Evolutionary conservation across 2,888 invertebrate species (phyloP), one percentile per base, ranked within the genome.

Genomic region (Selenia dentaria): DNA sequence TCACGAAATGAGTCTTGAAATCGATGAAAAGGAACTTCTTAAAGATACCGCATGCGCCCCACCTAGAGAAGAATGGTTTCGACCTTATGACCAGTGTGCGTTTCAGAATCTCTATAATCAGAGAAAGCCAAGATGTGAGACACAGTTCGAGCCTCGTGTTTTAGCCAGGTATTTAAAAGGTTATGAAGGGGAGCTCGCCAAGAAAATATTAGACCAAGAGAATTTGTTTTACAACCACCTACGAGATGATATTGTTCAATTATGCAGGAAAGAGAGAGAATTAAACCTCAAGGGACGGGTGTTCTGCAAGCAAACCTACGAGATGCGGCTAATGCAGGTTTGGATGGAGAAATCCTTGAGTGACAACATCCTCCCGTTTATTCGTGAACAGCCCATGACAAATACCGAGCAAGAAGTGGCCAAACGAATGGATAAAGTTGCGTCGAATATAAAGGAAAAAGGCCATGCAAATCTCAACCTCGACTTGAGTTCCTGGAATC

Each of bases 331-430:
- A 3, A 27, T 36, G 27, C 27, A 36, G 10, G 36, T 36, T 1
- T 36, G 36, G 27, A 16, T 36, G 27, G 36, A 36, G 8, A 36
- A 36, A 6, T 18, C 36, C 1, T n/a, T 36, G 2, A 36, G 36
- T 28, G 36, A 36, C 6, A 36, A 36, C 8, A 6, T 36, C 2
- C 27, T 36, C 1, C 36, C 36, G 16, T 27, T 16, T 6, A 36
- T 36, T 0, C 1, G 20, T 1, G 36, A 36, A 12, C 27, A 36
- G 6, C 3, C 22, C 2, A 22, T 38, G 37, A 38, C 41, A 9
- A 41, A 33, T 13, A 18, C 33, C 1, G 37, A 38, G 6, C n/a
- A 29, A 2, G 37, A 38, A 13, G 37, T 38, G 0, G 22, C 37
- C 0, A 38, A 38, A 28, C 12, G 37, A 12, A 38, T 38, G 28